These are phyloP conservation scores for Gadus macrocephalus DNA, from an alignment of 2,113 vertebrate genomes.

Conservation along the genomic window DNA sequence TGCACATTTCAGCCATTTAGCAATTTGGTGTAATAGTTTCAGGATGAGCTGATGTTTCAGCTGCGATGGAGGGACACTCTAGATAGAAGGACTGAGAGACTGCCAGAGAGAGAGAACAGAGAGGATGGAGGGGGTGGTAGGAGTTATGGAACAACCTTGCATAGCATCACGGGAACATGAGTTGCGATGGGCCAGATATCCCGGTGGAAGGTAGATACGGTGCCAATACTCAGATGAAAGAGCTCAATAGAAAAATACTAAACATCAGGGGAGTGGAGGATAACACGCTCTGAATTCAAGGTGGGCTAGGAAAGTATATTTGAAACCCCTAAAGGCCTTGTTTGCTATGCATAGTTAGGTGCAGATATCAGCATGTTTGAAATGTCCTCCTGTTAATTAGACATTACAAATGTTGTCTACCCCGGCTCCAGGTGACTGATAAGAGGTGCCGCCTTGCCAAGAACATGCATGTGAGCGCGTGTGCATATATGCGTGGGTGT, in stretches of 20 bases:
- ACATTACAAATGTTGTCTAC: background rate
- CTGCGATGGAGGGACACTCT: slow-evolving; percentile 29
- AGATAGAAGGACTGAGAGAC: slow-evolving; percentile 29
- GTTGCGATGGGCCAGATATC: slow-evolving; percentile 48
- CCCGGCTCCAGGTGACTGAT: slow-evolving; percentile 6
- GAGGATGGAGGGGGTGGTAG: too few relatives aligned
- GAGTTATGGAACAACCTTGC: slow-evolving; percentile 21
- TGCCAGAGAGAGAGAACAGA: background rate
- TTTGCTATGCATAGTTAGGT: background rate
- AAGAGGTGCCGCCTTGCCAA: slow-evolving; percentile 9
- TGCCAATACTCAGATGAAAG: slow-evolving; percentile 41
- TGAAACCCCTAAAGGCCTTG: slow-evolving; percentile 2
- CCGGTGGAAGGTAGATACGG: slow-evolving; percentile 37
- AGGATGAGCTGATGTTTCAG: slow-evolving; percentile 64
- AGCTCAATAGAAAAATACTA: slow-evolving; percentile 27
- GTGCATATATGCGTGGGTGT: background rate
- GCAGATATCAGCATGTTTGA: background rate
- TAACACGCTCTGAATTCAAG: background rate
- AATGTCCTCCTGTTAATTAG: background rate
- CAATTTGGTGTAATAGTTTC: slow-evolving; percentile 72
- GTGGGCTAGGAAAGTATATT: slow-evolving; percentile 13
- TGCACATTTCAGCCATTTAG: slow-evolving; percentile 74
- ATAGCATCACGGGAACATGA: slow-evolving; percentile 15
- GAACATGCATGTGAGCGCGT: background rate
- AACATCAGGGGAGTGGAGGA: background rate